Percentiles rank a stretch among this genome's conserved stretches.
phyloP scores from a whole-genome alignment of 2,113 vertebrate genomes.

The Rhinolophus ferrumequinum region DNA sequence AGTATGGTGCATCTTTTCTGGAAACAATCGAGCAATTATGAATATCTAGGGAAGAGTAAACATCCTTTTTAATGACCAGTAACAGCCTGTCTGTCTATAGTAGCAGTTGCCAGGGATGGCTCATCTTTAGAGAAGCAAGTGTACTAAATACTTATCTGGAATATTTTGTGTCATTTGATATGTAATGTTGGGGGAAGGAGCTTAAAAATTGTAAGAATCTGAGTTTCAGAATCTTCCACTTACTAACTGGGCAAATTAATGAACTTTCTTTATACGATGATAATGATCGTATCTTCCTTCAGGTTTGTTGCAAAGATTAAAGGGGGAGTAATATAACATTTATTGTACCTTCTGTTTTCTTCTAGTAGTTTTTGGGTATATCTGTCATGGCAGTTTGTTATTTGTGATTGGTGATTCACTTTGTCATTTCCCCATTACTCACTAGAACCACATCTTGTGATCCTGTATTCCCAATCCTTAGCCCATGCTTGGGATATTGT shows the following conservation, averaged over 20 bases:
- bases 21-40: not conserved
- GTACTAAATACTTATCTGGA: not conserved
- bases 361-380: not conserved
- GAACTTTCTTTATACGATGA: not conserved
- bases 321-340: not conserved
- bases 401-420: not conserved
- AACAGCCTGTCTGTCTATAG: not conserved
- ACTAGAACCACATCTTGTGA: not conserved
- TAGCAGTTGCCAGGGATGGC: not conserved
- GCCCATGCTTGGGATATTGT: not conserved
- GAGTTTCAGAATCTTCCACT: not conserved
- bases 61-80: not conserved
- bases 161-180: slow-evolving; percentile 4
- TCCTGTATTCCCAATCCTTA: not conserved
- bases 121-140: not conserved
- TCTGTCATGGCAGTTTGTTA: not conserved
- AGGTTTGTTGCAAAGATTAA: slow-evolving; percentile 3
- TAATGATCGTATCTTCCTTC: not conserved
- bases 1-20: not conserved
- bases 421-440: not conserved
- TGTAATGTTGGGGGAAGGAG: not conserved
- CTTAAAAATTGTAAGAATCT: not conserved
- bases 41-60: not conserved
- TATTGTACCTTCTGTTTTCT: not conserved
- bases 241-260: slow-evolving; percentile 9